phyloP scores from a whole-genome alignment of 2,888 invertebrate species.

The Sarcophaga subvicina region DNA sequence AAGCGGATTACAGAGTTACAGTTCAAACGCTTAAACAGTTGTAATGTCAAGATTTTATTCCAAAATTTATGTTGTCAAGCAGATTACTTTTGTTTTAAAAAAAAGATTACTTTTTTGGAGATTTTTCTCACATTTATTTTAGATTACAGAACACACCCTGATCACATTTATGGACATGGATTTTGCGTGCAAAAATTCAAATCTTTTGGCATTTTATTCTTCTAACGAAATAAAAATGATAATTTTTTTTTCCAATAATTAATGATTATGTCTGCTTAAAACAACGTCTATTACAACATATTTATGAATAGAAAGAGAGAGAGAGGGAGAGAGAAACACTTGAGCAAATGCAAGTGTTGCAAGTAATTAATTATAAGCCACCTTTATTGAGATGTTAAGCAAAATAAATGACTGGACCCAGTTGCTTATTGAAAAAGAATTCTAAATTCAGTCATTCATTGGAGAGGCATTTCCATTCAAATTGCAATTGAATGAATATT shows the following conservation, averaged over 20 bases:
- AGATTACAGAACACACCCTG: no score
- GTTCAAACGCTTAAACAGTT: no score
- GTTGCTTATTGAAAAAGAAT: slow-evolving; percentile 10
- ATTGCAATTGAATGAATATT: slow-evolving; percentile 30
- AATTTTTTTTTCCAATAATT: background rate
- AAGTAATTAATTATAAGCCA: slow-evolving; percentile 31
- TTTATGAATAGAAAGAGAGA: background rate
- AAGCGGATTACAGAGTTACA: no score
- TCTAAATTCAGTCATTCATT: slow-evolving; percentile 23
- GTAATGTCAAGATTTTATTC: no score
- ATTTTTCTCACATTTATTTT: no score
- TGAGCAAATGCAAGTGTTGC: slow-evolving; percentile 40
- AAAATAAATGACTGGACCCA: background rate
- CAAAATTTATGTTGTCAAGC: no score
- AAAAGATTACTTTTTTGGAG: no score
- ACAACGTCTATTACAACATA: slow-evolving; percentile 5
- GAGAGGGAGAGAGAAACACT: no score
- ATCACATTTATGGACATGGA: no score
- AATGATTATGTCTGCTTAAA: slow-evolving; percentile 8
- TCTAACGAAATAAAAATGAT: background rate
- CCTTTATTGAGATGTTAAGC: slow-evolving; percentile 42
- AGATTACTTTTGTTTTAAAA: no score
- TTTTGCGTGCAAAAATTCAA: background rate
- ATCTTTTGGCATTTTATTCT: background rate
- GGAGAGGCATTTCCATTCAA: background rate